These are phyloP conservation scores for Onychomys torridus DNA, from an alignment of 2,797 vertebrate genomes.

Conservation along the genomic window DNA sequence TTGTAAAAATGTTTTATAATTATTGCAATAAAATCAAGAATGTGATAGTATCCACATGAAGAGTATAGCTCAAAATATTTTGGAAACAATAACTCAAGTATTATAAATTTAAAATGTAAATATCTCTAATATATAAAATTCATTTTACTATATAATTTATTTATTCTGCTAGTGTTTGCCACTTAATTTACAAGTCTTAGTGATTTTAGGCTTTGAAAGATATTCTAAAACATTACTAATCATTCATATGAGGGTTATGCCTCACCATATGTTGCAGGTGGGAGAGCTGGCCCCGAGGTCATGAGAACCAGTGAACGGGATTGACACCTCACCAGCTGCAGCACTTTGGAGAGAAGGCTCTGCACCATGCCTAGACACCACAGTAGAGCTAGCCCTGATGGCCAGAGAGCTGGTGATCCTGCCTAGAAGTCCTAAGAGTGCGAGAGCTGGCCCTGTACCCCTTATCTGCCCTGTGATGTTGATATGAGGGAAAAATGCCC, in stretches of 20 bases:
- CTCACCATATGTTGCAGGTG: too few species aligned
- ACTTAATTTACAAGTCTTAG: constrained; percentile 3
- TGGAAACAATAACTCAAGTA: background rate
- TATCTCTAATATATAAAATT: background rate
- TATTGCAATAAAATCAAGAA: constrained; percentile 9
- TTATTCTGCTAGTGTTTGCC: background rate
- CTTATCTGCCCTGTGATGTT: too few species aligned
- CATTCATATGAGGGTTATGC: background rate
- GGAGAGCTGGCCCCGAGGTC: too few species aligned
- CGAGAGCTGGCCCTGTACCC: too few species aligned
- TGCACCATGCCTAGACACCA: too few species aligned
- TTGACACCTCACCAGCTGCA: too few species aligned
- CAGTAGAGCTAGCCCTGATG: too few species aligned
- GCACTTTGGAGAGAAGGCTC: too few species aligned
- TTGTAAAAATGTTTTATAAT: background rate
- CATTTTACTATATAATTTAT: background rate
- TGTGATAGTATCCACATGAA: background rate
- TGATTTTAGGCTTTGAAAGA: background rate
- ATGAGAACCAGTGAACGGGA: too few species aligned
- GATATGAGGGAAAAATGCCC: too few species aligned
- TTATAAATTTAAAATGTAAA: background rate
- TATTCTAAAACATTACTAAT: background rate
- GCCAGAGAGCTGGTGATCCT: too few species aligned
- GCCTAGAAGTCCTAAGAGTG: too few species aligned
- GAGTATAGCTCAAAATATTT: background rate